Percentiles rank a stretch among this genome's conserved stretches.
phyloP scores from a whole-genome alignment of 2,888 invertebrate species.

The Steromphala cineraria region DNA sequence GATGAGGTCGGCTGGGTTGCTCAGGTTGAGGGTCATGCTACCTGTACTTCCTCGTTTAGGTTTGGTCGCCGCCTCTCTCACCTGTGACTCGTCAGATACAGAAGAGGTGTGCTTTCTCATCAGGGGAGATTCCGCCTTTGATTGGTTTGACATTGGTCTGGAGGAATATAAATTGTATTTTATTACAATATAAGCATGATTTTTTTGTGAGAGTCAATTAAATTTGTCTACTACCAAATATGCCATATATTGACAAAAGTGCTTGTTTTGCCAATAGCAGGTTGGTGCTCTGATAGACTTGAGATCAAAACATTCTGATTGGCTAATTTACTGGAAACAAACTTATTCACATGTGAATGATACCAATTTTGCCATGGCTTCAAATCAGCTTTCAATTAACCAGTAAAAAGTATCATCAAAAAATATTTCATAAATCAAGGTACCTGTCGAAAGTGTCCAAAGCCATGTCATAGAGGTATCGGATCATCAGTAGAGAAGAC shows the following conservation, averaged over 20 bases:
- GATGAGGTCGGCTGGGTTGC: slow-evolving; percentile 82
- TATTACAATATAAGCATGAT: not conserved
- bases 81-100: slow-evolving; percentile 37
- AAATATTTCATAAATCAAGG: not conserved
- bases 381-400: too few relatives aligned
- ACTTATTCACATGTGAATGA: too few relatives aligned
- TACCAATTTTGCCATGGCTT: too few relatives aligned
- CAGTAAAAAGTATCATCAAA: not conserved
- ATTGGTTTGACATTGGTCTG: slow-evolving; percentile 47
- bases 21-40: slow-evolving; percentile 62
- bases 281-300: too few relatives aligned
- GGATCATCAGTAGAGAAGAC: slow-evolving; percentile 89
- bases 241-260: too few relatives aligned
- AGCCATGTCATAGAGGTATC: slow-evolving; percentile 95
- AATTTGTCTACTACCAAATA: too few relatives aligned
- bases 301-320: too few relatives aligned
- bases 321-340: too few relatives aligned
- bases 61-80: slow-evolving; percentile 39
- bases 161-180: slow-evolving; percentile 10
- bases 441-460: slow-evolving; percentile 96
- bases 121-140: slow-evolving; percentile 53
- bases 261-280: too few relatives aligned
- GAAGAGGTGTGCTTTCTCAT: slow-evolving; percentile 57
- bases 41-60: slow-evolving; percentile 71
- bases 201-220: too few relatives aligned